A percentile compares a stretch with the other conserved stretches of the same genome.
These are phyloP conservation scores for Marisa cornuarietis DNA, from an alignment of 1,140 invertebrate genomes.

Conservation along the genomic window DNA sequence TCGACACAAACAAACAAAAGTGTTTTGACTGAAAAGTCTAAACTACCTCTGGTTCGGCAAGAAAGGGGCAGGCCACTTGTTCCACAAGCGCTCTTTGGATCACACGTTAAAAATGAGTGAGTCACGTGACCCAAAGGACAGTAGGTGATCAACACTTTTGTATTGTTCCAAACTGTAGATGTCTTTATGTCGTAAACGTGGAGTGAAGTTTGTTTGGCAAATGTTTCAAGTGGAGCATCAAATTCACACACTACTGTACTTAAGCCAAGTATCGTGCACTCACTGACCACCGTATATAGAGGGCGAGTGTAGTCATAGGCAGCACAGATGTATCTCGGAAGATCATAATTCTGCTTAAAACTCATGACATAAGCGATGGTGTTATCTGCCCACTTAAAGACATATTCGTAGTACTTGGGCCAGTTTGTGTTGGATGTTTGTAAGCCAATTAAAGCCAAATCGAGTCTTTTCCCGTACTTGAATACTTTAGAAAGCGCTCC, in stretches of 20 bases:
- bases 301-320: too few relatives aligned
- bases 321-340: too few relatives aligned
- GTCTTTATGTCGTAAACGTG: not conserved
- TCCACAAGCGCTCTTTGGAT: not conserved
- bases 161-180: too few relatives aligned
- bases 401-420: not conserved
- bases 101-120: not conserved
- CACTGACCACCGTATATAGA: not conserved
- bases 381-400: not conserved
- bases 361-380: not conserved
- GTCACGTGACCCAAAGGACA: conserved; percentile 3
- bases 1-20: conserved; percentile 6
- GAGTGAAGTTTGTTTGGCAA: not conserved
- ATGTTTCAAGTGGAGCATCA: not conserved
- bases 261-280: not conserved
- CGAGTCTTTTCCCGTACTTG: not conserved
- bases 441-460: not conserved
- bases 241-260: not conserved
- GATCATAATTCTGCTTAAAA: not conserved
- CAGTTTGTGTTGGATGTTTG: not conserved
- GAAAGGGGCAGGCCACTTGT: not conserved
- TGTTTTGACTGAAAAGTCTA: not conserved
- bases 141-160: too few relatives aligned
- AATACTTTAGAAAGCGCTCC: not conserved
- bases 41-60: too few relatives aligned